phyloP scores from a whole-genome alignment of 2,113 vertebrate species.

The Cygnus atratus region DNA sequence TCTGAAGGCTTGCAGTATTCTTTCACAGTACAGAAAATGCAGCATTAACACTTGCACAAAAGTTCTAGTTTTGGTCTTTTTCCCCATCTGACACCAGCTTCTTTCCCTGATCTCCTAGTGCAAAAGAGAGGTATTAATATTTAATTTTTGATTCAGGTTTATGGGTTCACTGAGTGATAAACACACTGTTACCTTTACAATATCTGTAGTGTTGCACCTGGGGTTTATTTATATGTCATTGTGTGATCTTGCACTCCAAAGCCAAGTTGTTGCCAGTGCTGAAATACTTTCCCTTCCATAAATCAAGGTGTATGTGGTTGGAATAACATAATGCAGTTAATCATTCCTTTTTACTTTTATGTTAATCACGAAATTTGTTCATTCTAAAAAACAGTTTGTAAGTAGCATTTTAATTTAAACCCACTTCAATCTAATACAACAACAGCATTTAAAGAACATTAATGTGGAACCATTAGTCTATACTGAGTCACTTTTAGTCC shows the following conservation, averaged over 20 bases:
- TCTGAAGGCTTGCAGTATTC: background rate
- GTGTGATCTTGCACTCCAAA: background rate
- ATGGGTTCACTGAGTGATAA: background rate
- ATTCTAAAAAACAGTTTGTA: background rate
- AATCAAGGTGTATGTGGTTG: background rate
- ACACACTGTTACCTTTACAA: fast-evolving
- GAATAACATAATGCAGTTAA: background rate
- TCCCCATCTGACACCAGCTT: background rate
- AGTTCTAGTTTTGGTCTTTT: background rate
- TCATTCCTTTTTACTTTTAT: background rate
- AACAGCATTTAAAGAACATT: background rate
- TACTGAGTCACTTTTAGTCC: background rate
- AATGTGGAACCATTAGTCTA: background rate
- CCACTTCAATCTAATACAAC: background rate
- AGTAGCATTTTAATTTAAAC: slow-evolving; percentile 4
- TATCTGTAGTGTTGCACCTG: background rate
- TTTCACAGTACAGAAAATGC: background rate
- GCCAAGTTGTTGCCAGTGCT: background rate
- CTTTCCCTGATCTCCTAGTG: background rate
- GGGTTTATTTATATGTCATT: fast-evolving
- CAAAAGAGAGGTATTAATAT: background rate
- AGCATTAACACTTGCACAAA: background rate
- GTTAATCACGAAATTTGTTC: background rate
- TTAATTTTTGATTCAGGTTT: background rate
- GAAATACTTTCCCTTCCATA: background rate